Base-by-base conservation (phyloP, 2,113 vertebrate genomes). In the Semicossyphus pulcher region DNA sequence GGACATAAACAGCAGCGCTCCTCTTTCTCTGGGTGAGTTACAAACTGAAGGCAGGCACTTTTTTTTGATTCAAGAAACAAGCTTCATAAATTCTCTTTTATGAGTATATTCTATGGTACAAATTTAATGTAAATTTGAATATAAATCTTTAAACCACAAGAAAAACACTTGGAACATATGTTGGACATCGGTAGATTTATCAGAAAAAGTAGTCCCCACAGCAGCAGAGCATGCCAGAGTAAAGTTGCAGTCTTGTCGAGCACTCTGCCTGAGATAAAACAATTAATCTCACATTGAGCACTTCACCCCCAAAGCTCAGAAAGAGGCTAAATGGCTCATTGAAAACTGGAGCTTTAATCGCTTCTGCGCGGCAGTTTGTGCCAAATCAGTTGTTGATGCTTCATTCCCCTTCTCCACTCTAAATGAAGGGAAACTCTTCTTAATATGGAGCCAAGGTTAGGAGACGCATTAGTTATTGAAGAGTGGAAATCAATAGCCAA, bases 401-500 rank as follows among this genome's bases (percentile, higher is more conserved):
- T 75, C 65, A 70, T 81, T 81, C 78, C 67, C 51, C 42, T n/a
- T 70, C 80, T 69, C 41, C 28, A 29, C 68, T 78, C 58, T 44
- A 78, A 83, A 83, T 32, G 47, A 72, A 76, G 36, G 32, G 23
- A 73, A 75, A 57, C 63, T 69, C 69, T 61, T 83, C 61, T 80
- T 80, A 78, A 86, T 84, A 82, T 72, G 83, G 75, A 78, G 76
- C 83, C 82, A 88, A 89, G 87, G 88, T 92, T 82, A 86, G 65
- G 57, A 81, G 77, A 80, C 20, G 26, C 86, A 91, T 90, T 87
- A 85, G 75, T 71, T 86, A 85, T 78, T 81, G 78, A 81, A 47
- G 81, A 83, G 83, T 58, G 75, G 67, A 88, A 85, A 91, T 92
- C 83, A 78, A 91, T 92, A 87, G 81, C 76, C 63, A 76, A 89